phyloP scores from a whole-genome alignment of 2,888 invertebrate genomes.

The Scaptomyza tumidula region DNA sequence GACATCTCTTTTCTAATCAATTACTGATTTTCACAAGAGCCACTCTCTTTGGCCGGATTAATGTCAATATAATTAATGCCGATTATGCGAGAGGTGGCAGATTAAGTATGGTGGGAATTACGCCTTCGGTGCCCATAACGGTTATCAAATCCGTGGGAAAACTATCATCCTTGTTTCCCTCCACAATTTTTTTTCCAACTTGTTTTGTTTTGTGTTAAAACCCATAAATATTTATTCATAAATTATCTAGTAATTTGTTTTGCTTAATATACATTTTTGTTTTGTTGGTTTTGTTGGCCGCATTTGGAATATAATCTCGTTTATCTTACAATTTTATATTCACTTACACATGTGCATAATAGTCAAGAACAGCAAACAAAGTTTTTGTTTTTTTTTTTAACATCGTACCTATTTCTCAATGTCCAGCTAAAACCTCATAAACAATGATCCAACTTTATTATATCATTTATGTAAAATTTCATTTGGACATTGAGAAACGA shows the following conservation, averaged over 20 bases:
- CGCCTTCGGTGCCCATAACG: constrained; percentile 82
- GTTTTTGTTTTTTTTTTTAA: constrained; percentile 10
- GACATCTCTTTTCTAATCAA: not conserved
- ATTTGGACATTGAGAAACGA: constrained; percentile 25
- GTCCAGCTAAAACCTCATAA: constrained; percentile 12
- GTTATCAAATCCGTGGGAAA: constrained; percentile 81
- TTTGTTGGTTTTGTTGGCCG: constrained; percentile 40
- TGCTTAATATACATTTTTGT: constrained; percentile 32
- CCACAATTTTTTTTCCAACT: constrained; percentile 57
- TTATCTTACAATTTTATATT: constrained; percentile 29
- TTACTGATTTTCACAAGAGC: constrained; percentile 33
- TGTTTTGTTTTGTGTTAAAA: constrained; percentile 58
- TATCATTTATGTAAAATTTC: constrained; percentile 5
- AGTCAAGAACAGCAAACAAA: constrained; percentile 48
- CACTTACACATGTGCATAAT: constrained; percentile 29
- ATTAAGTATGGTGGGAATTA: constrained; percentile 75
- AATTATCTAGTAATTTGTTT: constrained; percentile 58
- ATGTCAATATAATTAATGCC: constrained; percentile 70
- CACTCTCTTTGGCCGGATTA: constrained; percentile 82
- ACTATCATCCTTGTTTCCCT: constrained; percentile 82
- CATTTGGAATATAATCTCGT: constrained; percentile 47
- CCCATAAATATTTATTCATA: constrained; percentile 77
- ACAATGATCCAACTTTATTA: not conserved
- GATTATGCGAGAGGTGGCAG: constrained; percentile 80
- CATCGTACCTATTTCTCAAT: constrained; percentile 8